phyloP scores from a whole-genome alignment of 2,797 vertebrate genomes.

The Thripadectes ignobilis region DNA sequence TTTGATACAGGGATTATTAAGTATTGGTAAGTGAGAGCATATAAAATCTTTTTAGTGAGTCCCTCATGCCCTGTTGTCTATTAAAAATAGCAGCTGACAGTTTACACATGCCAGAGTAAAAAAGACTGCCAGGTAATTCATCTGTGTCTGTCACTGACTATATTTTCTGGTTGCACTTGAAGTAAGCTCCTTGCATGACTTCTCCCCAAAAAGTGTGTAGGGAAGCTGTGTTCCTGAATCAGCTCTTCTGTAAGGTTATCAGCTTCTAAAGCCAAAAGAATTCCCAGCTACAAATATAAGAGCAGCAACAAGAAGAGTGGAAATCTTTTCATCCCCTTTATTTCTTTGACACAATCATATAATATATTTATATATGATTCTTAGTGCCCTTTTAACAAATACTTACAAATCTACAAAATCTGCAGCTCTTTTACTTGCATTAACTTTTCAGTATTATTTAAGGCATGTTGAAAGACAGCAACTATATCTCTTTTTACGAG shows the following conservation, averaged over 20 bases:
- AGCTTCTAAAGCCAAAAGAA: background rate
- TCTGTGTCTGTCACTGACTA: background rate
- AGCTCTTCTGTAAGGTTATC: background rate
- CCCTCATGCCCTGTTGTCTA: background rate
- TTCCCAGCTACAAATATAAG: background rate
- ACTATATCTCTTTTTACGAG: background rate
- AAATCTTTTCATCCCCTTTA: background rate
- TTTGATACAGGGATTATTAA: background rate
- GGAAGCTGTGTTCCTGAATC: background rate
- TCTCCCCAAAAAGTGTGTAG: background rate
- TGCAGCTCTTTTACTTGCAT: background rate
- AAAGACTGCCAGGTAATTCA: background rate
- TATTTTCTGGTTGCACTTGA: background rate
- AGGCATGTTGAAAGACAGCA: background rate
- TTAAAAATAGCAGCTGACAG: background rate
- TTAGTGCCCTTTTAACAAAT: background rate
- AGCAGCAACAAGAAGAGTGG: background rate
- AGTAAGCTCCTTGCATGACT: background rate
- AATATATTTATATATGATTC: background rate
- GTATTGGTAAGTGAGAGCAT: background rate
- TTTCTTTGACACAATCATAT: accelerated
- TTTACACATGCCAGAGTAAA: background rate
- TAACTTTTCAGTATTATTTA: background rate
- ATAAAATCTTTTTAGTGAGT: background rate
- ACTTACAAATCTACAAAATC: background rate